Evolutionary conservation across 2,113 vertebrate genomes (phyloP), one percentile per base, ranked within the genome.

Genomic region (Gila orcuttii): DNA sequence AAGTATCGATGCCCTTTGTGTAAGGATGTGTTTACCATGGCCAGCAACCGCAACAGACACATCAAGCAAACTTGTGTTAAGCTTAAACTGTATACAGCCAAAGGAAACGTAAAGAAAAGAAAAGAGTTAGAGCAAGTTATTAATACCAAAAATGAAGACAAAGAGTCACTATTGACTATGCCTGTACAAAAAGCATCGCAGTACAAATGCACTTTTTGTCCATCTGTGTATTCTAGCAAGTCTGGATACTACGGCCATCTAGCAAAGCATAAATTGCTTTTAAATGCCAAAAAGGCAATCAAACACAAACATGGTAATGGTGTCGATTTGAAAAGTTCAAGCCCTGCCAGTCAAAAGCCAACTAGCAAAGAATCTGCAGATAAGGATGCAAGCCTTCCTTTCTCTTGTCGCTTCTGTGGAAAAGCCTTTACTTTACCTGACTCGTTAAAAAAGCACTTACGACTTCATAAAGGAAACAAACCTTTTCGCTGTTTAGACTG

Each of bases 401-500:
- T 91, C 15, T 87, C 36, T 45, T 95, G 95, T 86, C 82, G 15
- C 1, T 94, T 92, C 85, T 96, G 95, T 93, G 93, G 87, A 47
- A 92, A 90, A 85, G 2, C 2, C 74, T 95, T 94, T 13, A 15
- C 10, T 39, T 76, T 79, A 9, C 47, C 36, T 17, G 5, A 84
- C 17, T 73, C 82, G 6, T 75, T 94, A 17, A 91, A 87, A 47
- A 92, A 85, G 59, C 95, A 96, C 87, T 83, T 92, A 59, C 73
- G 11, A 3, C 73, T 12, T 86, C 95, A 96, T 88, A 85, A 64
- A 66, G 93, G 93, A 73, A 93, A 94, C 81, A 93, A 74, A 89
- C 94, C 94, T 3, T 95, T 92, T 84, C 82, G 45, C 59, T 96
- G 95, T 86, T 86, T 92, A 79, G 90, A 94, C 57, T 96, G 95